These are phyloP conservation scores for Rhizomys pruinosus DNA, from an alignment of 2,113 vertebrate species.

Conservation along the genomic window DNA sequence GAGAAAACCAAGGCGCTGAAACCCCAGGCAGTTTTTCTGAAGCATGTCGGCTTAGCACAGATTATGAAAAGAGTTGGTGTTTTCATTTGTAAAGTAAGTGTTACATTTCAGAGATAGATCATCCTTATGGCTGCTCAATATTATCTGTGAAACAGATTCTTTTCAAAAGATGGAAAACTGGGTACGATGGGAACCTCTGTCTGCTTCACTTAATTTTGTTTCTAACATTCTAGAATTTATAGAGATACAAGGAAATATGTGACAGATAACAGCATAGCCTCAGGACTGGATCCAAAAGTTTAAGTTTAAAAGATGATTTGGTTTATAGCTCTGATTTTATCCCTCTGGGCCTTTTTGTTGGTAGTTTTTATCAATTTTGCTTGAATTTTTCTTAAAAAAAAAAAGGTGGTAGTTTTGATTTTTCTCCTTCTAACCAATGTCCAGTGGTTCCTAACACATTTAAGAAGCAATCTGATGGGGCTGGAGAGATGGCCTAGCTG, in stretches of 20 bases:
- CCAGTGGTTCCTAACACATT: neutral
- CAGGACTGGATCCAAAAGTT: neutral
- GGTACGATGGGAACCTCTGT: neutral
- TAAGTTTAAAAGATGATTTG: constrained; percentile 40
- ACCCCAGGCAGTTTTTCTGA: neutral
- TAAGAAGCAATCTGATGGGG: neutral
- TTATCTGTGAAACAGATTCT: neutral
- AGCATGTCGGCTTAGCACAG: neutral
- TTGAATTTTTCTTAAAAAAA: neutral
- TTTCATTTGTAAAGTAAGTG: neutral
- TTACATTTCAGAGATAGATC: neutral
- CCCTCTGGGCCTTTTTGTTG: neutral
- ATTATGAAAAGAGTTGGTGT: neutral
- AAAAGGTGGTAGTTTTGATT: neutral
- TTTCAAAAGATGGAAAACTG: neutral
- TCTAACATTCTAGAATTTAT: constrained; percentile 28
- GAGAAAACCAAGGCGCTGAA: constrained; percentile 6
- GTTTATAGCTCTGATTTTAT: neutral
- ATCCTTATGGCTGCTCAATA: neutral
- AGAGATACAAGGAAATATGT: neutral
- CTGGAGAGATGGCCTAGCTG: no score
- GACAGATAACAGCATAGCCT: neutral
- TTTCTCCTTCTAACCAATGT: neutral
- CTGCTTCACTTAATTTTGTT: constrained; percentile 27
- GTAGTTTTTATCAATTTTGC: neutral